Evolutionary conservation across 2,888 invertebrate genomes (phyloP).

Genomic region (Philhelius pedissequus): DNA sequence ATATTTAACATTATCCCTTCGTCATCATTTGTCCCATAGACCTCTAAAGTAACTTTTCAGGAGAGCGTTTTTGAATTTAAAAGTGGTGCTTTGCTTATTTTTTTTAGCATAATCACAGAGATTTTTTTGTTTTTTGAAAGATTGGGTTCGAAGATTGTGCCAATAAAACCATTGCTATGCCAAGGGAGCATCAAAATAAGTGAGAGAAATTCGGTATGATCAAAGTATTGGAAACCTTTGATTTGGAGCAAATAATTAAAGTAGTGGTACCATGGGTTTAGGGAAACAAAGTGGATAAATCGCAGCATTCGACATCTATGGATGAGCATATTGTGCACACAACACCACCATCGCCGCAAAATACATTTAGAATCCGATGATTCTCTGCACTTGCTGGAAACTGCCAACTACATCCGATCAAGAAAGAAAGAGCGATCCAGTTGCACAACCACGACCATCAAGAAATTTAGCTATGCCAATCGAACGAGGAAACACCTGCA

Average conservation of each 20-base stretch:
- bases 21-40: no score
- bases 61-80: no score
- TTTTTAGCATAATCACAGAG: no score
- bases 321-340: constrained; percentile 36
- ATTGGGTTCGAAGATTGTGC: constrained; percentile 71
- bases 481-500: constrained; percentile 72
- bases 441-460: constrained; percentile 72
- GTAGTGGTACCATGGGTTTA: constrained; percentile 75
- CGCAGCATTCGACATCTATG: not conserved
- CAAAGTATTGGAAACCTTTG: constrained; percentile 74
- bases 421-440: constrained; percentile 68
- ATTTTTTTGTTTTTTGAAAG: no score
- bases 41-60: no score
- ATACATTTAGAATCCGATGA: constrained; percentile 49
- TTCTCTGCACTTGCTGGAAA: constrained; percentile 75
- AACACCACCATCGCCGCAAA: constrained; percentile 24
- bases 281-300: not conserved
- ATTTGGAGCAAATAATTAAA: constrained; percentile 73
- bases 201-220: constrained; percentile 74
- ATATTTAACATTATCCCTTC: no score
- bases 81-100: no score
- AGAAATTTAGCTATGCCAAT: constrained; percentile 73
- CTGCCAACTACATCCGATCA: constrained; percentile 74
- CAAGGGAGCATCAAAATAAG: constrained; percentile 72
- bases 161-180: constrained; percentile 73